These are phyloP conservation scores for Temnothorax longispinosus DNA, from an alignment of 1,140 invertebrate genomes.

Conservation along the genomic window DNA sequence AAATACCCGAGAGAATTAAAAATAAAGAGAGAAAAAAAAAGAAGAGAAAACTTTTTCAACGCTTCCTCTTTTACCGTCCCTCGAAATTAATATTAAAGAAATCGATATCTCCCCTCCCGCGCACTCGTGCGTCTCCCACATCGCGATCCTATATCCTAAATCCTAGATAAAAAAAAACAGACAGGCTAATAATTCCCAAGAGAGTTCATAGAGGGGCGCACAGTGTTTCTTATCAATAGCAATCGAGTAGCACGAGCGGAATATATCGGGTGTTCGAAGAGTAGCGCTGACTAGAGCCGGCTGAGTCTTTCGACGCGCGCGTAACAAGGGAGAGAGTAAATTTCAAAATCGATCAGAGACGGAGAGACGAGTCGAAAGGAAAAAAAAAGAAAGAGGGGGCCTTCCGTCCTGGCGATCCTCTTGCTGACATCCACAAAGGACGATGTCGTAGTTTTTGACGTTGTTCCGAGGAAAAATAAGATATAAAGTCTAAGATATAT, in stretches of 20 bases:
- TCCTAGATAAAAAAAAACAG: slow-evolving; percentile 22
- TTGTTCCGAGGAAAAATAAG: slow-evolving; percentile 38
- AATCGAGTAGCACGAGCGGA: slow-evolving; percentile 41
- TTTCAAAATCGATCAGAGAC: slow-evolving; percentile 15
- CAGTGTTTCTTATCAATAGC: slow-evolving; percentile 59
- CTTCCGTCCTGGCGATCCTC: slow-evolving; percentile 68
- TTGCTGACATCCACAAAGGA: slow-evolving; percentile 32
- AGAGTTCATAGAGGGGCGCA: slow-evolving; percentile 63
- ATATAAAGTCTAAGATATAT: slow-evolving; percentile 10
- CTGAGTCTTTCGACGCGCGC: slow-evolving; percentile 39
- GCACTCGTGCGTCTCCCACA: slow-evolving; percentile 12
- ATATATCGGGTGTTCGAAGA: slow-evolving; percentile 50
- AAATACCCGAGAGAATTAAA: slow-evolving; percentile 19
- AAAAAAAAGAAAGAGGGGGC: slow-evolving; percentile 44
- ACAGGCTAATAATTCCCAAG: slow-evolving; percentile 46
- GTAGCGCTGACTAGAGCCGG: slow-evolving; percentile 49
- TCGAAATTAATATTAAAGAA: slow-evolving; percentile 4
- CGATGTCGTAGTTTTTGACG: background rate
- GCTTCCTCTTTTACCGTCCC: background rate
- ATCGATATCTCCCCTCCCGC: slow-evolving; percentile 1
- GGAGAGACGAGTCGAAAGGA: background rate
- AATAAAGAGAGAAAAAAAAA: background rate
- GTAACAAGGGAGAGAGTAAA: slow-evolving; percentile 23
- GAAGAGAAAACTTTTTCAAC: background rate
- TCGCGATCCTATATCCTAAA: slow-evolving; percentile 24